Base-by-base conservation (phyloP, 2,888 invertebrate genomes). In the Tinea pellionella region DNA sequence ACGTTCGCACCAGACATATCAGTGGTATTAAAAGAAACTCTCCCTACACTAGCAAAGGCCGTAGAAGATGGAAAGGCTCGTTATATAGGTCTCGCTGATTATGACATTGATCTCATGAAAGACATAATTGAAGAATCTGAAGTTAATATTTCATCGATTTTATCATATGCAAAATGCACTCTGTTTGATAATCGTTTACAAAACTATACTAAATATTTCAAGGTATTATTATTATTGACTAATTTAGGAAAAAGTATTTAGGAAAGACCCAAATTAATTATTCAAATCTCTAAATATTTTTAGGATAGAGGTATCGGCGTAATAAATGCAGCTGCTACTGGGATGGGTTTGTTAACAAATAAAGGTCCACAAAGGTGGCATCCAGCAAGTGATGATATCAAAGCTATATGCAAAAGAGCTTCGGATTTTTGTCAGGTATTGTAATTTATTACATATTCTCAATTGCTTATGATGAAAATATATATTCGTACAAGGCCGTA, bases 31-130 rank as follows among this genome's bases (percentile, higher is more conserved):
- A 92, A 94, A 59, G 96, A 98, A 80, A 96, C 97, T 0, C 75
- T 98, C 42, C 97, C 97, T 2, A 90, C 93, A 0, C 76, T 98
- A 11, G 92, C 93, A 65, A 90, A 90, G 67, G 89, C 94, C 8
- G 92, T 94, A 1, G 88, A 90, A 29, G 89, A 92, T 51, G 93
- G 93, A 3, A 93, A 92, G 72, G 94, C 93, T 0, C 90, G 89
- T 63, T 93, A 89, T 72, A 95, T 98, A 64, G 98, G 98, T 0
- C 78, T 97, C 9, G 96, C 97, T 0, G 94, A 93, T 15, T 98
- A 98, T 78, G 94, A 96, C 15, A 80, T 97, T 8, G 90, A 91
- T 0, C 84, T 91, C 19, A 85, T 98, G 69, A 92, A 92, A 76
- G 93, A 94, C 65, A 90, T 94, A 51, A 80, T 96, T 7, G 90